These are phyloP conservation scores for Automeris io DNA, from an alignment of 2,888 invertebrate genomes.

Conservation along the genomic window DNA sequence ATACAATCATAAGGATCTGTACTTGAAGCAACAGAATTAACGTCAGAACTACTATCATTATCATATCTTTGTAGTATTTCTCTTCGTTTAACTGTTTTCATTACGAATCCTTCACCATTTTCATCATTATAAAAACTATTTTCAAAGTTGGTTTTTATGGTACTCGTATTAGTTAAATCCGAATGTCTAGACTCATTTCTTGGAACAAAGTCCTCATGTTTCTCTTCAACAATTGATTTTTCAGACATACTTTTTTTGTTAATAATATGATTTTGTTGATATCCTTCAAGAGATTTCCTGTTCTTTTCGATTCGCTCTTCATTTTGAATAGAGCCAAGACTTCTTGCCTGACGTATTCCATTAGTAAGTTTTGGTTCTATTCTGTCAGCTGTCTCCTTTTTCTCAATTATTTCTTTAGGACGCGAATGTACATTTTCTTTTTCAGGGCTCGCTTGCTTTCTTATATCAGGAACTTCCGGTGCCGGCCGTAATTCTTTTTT, in stretches of 20 bases:
- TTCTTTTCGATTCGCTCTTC: conserved; percentile 52
- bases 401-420: conserved; percentile 65
- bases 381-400: conserved; percentile 31
- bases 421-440: conserved; percentile 48
- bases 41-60: conserved; percentile 80
- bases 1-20: conserved; percentile 89
- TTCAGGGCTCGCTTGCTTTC: conserved; percentile 43
- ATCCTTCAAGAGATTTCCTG: conserved; percentile 39
- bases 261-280: conserved; percentile 46
- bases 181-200: conserved; percentile 69
- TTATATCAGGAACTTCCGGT: conserved; percentile 53
- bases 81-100: conserved; percentile 84
- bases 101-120: conserved; percentile 80
- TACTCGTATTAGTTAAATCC: conserved; percentile 67
- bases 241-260: conserved; percentile 67
- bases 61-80: conserved; percentile 85
- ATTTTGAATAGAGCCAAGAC: conserved; percentile 65
- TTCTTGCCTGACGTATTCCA: conserved; percentile 68
- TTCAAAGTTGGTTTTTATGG: conserved; percentile 75
- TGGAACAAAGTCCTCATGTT: conserved; percentile 54
- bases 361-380: conserved; percentile 58
- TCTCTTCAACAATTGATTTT: conserved; percentile 62
- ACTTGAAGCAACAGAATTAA: conserved; percentile 80
- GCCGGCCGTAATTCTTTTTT: conserved; percentile 64
- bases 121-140: conserved; percentile 81